Conservation (phyloP, 2,888 invertebrate species). For the Drosophila longiperda region DNA sequence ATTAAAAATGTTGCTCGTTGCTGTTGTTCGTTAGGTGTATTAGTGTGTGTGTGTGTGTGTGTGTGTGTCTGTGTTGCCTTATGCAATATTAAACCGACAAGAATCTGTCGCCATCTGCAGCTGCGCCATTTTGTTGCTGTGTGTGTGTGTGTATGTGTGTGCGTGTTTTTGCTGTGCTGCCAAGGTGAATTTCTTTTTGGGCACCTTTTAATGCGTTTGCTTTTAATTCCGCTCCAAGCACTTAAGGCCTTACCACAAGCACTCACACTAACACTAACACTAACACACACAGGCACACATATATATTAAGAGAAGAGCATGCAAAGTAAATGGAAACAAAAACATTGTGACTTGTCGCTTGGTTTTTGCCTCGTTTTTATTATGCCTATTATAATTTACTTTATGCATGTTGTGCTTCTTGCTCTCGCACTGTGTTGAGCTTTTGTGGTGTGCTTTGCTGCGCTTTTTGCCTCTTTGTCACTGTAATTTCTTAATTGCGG, state of each 20-base stretch:
- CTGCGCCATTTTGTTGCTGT: conserved; percentile 69
- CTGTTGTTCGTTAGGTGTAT: conserved; percentile 15
- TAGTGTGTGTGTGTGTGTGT: conserved; percentile 1
- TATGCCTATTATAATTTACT: conserved; percentile 80
- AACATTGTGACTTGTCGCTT: conserved; percentile 69
- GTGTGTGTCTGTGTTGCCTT: conserved; percentile 27
- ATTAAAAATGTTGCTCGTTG: conserved; percentile 83
- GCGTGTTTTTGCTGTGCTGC: conserved; percentile 37
- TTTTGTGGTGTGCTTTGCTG: conserved; percentile 50
- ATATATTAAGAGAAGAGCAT: conserved; percentile 28
- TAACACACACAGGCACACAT: neutral
- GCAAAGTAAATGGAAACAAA: conserved; percentile 71
- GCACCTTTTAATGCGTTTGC: conserved; percentile 79
- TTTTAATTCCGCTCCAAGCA: conserved; percentile 75
- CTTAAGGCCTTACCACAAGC: conserved; percentile 64
- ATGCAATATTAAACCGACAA: conserved; percentile 62
- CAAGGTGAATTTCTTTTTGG: conserved; percentile 78
- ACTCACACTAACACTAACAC: conserved; percentile 25
- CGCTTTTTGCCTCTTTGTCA: conserved; percentile 48
- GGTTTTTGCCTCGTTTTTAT: conserved; percentile 71
- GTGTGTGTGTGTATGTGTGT: conserved; percentile 5
- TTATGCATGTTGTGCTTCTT: conserved; percentile 68
- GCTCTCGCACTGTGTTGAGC: conserved; percentile 39
- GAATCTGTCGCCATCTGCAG: conserved; percentile 68
- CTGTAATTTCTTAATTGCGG: conserved; percentile 73